A percentile compares a stretch with the other conserved stretches of the same genome.
These are phyloP conservation scores for Drosophila hydei DNA, from an alignment of 1,140 invertebrate genomes.

Conservation along the genomic window DNA sequence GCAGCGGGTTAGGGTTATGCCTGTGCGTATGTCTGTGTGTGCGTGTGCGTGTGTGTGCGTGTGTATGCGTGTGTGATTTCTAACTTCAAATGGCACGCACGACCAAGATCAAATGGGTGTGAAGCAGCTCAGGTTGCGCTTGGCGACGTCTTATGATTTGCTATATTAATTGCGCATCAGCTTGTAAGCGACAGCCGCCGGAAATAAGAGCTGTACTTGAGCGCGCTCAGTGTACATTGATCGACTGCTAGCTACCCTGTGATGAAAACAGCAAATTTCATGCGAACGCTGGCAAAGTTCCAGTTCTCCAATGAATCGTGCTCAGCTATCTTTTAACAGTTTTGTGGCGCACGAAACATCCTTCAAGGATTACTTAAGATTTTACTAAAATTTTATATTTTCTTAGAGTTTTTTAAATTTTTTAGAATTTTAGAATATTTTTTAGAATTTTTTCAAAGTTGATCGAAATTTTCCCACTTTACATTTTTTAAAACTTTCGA, in stretches of 20 bases:
- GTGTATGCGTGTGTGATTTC: background rate
- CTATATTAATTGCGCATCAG: slow-evolving; percentile 51
- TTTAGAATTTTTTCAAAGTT: background rate
- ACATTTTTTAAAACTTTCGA: too few species aligned
- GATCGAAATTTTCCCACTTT: too few species aligned
- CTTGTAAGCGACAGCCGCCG: background rate
- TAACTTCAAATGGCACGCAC: slow-evolving; percentile 5
- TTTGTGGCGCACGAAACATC: too few species aligned
- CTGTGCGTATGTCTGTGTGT: slow-evolving; percentile 2
- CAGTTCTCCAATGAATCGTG: too few species aligned
- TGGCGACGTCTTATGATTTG: slow-evolving; percentile 28
- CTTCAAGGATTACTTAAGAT: too few species aligned
- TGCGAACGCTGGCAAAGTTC: too few species aligned
- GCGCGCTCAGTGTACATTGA: background rate
- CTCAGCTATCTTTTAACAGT: too few species aligned
- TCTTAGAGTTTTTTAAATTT: too few species aligned
- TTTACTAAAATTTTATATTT: too few species aligned
- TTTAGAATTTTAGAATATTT: background rate
- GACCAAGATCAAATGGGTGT: slow-evolving; percentile 8
- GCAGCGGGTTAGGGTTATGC: slow-evolving; percentile 20
- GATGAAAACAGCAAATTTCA: too few species aligned
- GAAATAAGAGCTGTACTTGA: background rate
- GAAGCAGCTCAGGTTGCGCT: background rate
- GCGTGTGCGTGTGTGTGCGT: background rate
- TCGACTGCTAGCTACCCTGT: background rate